These are phyloP conservation scores for Zophobas atratus DNA, from an alignment of 1,140 invertebrate species.

Conservation along the genomic window DNA sequence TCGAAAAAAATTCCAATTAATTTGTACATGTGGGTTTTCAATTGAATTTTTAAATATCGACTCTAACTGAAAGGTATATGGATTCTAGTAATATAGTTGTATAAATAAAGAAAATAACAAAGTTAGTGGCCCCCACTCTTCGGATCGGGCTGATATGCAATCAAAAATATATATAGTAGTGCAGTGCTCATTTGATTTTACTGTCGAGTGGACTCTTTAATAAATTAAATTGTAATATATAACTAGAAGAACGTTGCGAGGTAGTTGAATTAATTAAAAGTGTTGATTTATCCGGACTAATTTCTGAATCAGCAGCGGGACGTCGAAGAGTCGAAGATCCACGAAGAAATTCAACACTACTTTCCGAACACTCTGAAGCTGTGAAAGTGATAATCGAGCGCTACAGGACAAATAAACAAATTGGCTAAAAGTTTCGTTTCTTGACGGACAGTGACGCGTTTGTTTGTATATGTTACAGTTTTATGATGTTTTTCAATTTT, in stretches of 20 bases:
- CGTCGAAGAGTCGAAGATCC: conserved; percentile 41
- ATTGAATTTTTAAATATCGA: conserved; percentile 57
- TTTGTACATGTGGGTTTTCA: conserved; percentile 54
- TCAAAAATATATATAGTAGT: conserved; percentile 56
- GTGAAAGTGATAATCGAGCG: conserved; percentile 35
- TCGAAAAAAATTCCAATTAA: conserved; percentile 55
- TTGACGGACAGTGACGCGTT: conserved; percentile 55
- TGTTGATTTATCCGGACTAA: conserved; percentile 56
- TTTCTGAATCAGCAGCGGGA: conserved; percentile 43
- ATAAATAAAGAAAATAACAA: conserved; percentile 58
- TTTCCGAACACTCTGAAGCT: conserved; percentile 37
- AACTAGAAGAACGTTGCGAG: conserved; percentile 50
- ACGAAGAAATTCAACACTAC: conserved; percentile 31
- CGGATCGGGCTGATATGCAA: conserved; percentile 61
- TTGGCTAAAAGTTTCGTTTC: conserved; percentile 61
- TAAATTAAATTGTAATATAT: conserved; percentile 60
- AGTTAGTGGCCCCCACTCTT: conserved; percentile 65
- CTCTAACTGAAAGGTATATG: conserved; percentile 64
- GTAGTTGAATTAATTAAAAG: conserved; percentile 54
- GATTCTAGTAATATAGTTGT: conserved; percentile 65
- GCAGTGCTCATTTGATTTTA: conserved; percentile 63
- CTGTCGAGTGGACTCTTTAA: conserved; percentile 58
- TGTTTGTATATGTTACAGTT: conserved; percentile 63
- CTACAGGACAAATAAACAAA: conserved; percentile 56
- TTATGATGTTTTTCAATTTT: conserved; percentile 62